Evolutionary conservation across 2,113 vertebrate genomes (phyloP).

Genomic region (Chloroceryle aenea): DNA sequence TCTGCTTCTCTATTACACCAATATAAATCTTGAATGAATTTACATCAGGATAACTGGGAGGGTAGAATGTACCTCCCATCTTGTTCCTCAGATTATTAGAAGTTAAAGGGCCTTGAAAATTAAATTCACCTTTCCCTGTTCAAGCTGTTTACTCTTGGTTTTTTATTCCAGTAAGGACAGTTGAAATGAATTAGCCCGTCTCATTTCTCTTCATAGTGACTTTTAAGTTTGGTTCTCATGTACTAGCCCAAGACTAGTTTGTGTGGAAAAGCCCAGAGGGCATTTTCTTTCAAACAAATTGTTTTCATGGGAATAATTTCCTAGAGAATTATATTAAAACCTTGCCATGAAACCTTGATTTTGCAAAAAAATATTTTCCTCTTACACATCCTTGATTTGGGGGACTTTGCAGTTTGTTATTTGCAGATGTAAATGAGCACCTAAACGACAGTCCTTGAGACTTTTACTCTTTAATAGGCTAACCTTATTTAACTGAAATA

Average conservation of each 20-base stretch:
- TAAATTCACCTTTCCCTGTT: conserved; percentile 46
- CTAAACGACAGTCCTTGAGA: conserved; percentile 49
- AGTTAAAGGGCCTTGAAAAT: conserved; percentile 59
- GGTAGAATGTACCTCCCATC: conserved; percentile 47
- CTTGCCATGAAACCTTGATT: not conserved
- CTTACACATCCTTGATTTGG: not conserved
- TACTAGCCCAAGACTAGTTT: conserved; percentile 42
- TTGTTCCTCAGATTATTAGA: conserved; percentile 58
- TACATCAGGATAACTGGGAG: conserved; percentile 46
- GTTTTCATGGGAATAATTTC: conserved; percentile 68
- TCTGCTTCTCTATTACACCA: conserved; percentile 68
- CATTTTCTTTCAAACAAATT: conserved; percentile 64
- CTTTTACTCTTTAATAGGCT: conserved; percentile 54
- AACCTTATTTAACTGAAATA: conserved; percentile 38
- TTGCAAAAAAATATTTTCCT: not conserved
- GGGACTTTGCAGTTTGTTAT: not conserved
- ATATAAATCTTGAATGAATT: conserved; percentile 67
- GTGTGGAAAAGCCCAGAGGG: conserved; percentile 45
- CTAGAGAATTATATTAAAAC: conserved; percentile 44
- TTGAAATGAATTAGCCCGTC: conserved; percentile 43
- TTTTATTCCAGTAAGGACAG: conserved; percentile 38
- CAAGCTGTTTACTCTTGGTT: conserved; percentile 1
- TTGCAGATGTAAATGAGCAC: conserved; percentile 15
- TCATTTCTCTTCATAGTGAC: conserved; percentile 14
- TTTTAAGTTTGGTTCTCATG: conserved; percentile 53